Evolutionary conservation across 2,888 invertebrate species (phyloP), one percentile per base, ranked within the genome.

Genomic region (Phyto melanocephala): DNA sequence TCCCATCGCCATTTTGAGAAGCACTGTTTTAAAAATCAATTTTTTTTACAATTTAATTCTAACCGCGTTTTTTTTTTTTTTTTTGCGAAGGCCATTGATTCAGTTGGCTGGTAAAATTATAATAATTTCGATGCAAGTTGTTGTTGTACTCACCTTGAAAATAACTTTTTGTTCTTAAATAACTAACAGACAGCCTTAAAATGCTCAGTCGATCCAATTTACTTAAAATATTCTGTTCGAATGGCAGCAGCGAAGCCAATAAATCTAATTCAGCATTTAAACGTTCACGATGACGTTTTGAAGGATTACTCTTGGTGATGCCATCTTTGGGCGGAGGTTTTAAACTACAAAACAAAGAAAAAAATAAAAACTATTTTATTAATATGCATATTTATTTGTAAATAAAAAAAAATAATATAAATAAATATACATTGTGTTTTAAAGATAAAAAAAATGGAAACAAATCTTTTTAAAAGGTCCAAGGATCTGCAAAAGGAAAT

Each of bases 211-310:
- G 95, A 93, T 99, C 99, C 90, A 99, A 93, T 92, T 99, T 99
- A 92, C 98, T 97, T 87, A 99, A 95, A 91, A 99, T 98, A 92
- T 98, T 98, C 92, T 98, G 98, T 92, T 99, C 98, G 93, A 98
- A 99, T 87, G 99, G 99, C 87, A 98, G 93, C 87, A 98, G 93
- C 86, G 97, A 96, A 56, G 99, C 99, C 88, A 99, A 92, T 72
- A 98, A 98, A 92, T 99, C 99, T 92, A 99, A 93, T 92, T 99
- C 99, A 8, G 98, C 98, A 92, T 99, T 99, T 87, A 99, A 94
- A 28, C 99, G 93, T 92, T 99, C 99, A 45, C 99, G 94, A 92
- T 99, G 99, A 71, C 99, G 93, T 91, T 99, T 99, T 92, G 98
- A 98, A 2, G 99, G 99, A 93, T 99, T 99, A 90, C 97, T 97